Percentiles rank a stretch among this genome's conserved stretches.
phyloP scores from a whole-genome alignment of 2,888 invertebrate genomes.

The Brachylomia viminalis region DNA sequence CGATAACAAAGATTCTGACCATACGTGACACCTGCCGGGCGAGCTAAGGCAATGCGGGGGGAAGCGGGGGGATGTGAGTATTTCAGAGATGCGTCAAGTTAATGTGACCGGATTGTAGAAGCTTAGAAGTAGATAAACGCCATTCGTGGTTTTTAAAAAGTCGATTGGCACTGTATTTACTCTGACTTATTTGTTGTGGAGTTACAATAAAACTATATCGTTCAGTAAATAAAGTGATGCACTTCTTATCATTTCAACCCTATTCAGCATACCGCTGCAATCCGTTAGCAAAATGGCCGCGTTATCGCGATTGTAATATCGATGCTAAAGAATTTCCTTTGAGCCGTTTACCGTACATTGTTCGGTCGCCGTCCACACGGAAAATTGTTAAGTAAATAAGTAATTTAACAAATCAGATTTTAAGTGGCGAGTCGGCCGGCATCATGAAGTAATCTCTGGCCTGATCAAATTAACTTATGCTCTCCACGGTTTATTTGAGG shows the following conservation, averaged over 20 bases:
- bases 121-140: not conserved
- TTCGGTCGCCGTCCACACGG: constrained; percentile 47
- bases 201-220: not conserved
- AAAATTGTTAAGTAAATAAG: constrained; percentile 81
- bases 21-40: too few species aligned
- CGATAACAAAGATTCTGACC: too few species aligned
- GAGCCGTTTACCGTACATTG: constrained; percentile 61
- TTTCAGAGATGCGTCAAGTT: too few species aligned
- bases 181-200: not conserved
- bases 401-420: constrained; percentile 83
- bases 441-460: constrained; percentile 76
- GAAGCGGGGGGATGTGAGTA: too few species aligned
- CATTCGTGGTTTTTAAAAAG: not conserved
- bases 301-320: constrained; percentile 54
- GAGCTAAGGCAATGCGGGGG: too few species aligned
- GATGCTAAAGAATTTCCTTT: constrained; percentile 51
- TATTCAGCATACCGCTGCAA: constrained; percentile 26
- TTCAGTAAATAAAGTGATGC: not conserved
- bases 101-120: too few species aligned
- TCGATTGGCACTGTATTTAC: not conserved
- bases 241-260: constrained; percentile 10
- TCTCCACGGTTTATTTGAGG: constrained; percentile 80
- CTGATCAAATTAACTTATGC: constrained; percentile 84
- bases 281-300: constrained; percentile 39
- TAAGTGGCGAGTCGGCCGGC: constrained; percentile 75